Conservation (phyloP, 2,797 vertebrate genomes). For the Chrysocyon brachyurus region DNA sequence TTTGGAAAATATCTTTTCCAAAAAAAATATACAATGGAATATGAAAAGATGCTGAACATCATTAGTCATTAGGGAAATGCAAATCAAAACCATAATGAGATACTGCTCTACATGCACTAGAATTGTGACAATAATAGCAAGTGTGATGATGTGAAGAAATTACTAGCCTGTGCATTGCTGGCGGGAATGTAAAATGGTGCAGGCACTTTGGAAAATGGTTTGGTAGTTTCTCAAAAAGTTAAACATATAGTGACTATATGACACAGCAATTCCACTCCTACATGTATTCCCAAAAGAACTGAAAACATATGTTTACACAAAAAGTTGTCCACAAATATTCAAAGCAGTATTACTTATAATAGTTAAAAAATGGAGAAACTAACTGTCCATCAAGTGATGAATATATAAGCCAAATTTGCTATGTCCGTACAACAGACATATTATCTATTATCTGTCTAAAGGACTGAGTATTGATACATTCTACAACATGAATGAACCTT, state of each 20-base stretch:
- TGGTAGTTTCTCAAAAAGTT: not conserved
- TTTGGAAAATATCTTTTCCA: not conserved
- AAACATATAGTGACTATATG: not conserved
- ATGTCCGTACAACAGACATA: not conserved
- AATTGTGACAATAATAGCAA: not conserved
- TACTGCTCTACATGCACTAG: not conserved
- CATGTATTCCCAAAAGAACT: not conserved
- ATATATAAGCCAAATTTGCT: not conserved
- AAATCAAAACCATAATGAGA: not conserved
- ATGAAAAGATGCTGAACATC: not conserved
- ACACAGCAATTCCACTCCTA: not conserved
- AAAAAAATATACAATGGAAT: not conserved
- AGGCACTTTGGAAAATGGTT: not conserved
- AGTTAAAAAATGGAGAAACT: not conserved
- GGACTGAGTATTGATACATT: not conserved
- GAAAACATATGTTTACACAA: not conserved
- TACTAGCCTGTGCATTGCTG: not conserved
- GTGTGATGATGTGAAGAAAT: not conserved
- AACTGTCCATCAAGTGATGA: not conserved
- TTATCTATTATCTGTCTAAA: not conserved
- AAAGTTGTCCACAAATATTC: not conserved
- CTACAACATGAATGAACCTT: not conserved
- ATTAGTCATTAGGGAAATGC: not conserved
- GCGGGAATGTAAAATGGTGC: not conserved
- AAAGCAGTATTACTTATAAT: not conserved